Conservation (phyloP, 2,113 vertebrate genomes). For the Siniperca chuatsi region DNA sequence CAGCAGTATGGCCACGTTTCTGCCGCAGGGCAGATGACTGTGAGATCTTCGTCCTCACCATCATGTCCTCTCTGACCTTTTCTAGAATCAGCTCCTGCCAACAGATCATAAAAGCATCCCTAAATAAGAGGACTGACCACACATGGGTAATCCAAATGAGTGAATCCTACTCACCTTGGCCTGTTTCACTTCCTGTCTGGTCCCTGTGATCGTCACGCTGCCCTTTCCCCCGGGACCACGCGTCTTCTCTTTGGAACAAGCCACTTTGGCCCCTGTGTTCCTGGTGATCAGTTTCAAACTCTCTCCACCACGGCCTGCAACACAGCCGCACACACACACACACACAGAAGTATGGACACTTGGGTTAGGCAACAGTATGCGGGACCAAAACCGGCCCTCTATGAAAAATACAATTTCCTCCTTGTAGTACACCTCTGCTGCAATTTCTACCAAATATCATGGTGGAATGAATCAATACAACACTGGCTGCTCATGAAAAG, state of each 20-base stretch:
- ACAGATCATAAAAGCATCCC: neutral
- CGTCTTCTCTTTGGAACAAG: constrained; percentile 79
- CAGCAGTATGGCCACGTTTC: constrained; percentile 73
- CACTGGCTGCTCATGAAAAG: neutral
- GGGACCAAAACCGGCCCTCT: neutral
- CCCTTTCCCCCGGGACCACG: constrained; percentile 63
- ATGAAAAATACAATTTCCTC: too few species aligned
- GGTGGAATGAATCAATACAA: neutral
- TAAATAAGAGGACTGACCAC: neutral
- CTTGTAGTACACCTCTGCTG: too few species aligned
- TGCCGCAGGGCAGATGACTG: constrained; percentile 82
- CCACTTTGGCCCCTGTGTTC: constrained; percentile 88
- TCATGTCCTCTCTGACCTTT: constrained; percentile 87
- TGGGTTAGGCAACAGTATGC: neutral
- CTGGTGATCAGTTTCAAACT: constrained; percentile 87
- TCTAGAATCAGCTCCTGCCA: constrained; percentile 88
- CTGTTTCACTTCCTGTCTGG: constrained; percentile 83
- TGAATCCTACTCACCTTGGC: constrained; percentile 86
- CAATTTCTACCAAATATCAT: neutral
- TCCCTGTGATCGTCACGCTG: constrained; percentile 87
- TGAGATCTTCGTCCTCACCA: constrained; percentile 84
- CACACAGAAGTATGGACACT: neutral
- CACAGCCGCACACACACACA: neutral
- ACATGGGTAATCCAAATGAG: neutral
- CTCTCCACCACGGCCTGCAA: constrained; percentile 90